phyloP scores from a whole-genome alignment of 2,797 vertebrate species.

The Acipenser transmontanus region DNA sequence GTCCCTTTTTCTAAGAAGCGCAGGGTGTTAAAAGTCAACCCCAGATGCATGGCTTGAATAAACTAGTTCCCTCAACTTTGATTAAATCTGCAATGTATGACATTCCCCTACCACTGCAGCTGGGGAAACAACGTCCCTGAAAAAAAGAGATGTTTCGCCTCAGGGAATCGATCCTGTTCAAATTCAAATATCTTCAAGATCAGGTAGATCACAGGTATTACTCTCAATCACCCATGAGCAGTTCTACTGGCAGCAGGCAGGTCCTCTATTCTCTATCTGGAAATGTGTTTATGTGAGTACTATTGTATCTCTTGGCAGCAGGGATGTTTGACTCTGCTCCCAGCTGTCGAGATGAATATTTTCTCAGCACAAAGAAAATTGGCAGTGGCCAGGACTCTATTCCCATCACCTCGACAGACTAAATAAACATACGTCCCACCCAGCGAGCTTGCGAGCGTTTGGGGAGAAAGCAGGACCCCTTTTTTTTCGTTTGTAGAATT shows the following conservation, averaged over 20 bases:
- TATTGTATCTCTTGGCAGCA: slow-evolving; percentile 57
- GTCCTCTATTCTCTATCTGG: slow-evolving; percentile 19
- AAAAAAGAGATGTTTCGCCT: too few species aligned
- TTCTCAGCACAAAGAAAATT: slow-evolving; percentile 62
- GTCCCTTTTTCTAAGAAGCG: too few species aligned
- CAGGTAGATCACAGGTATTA: too few species aligned
- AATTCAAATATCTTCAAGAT: too few species aligned
- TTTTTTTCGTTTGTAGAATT: slow-evolving; percentile 13
- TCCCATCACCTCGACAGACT: slow-evolving; percentile 56
- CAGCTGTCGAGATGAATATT: slow-evolving; percentile 55
- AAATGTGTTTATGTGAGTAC: slow-evolving; percentile 38
- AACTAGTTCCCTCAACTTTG: too few species aligned
- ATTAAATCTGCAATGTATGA: too few species aligned
- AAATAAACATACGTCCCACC: slow-evolving; percentile 65
- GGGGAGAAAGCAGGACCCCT: slow-evolving; percentile 21
- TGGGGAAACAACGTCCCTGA: too few species aligned
- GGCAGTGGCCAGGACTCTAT: slow-evolving; percentile 44
- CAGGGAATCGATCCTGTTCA: too few species aligned
- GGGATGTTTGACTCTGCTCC: slow-evolving; percentile 45
- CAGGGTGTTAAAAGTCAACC: too few species aligned
- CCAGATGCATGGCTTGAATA: too few species aligned
- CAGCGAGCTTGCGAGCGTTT: slow-evolving; percentile 36
- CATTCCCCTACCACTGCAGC: too few species aligned
- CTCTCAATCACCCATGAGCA: too few species aligned
- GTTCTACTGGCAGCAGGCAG: background rate